Percentiles rank a stretch among this genome's conserved stretches.
Evolutionary conservation across 2,888 invertebrate genomes (phyloP).

Genomic region (Osmoderma eremita): DNA sequence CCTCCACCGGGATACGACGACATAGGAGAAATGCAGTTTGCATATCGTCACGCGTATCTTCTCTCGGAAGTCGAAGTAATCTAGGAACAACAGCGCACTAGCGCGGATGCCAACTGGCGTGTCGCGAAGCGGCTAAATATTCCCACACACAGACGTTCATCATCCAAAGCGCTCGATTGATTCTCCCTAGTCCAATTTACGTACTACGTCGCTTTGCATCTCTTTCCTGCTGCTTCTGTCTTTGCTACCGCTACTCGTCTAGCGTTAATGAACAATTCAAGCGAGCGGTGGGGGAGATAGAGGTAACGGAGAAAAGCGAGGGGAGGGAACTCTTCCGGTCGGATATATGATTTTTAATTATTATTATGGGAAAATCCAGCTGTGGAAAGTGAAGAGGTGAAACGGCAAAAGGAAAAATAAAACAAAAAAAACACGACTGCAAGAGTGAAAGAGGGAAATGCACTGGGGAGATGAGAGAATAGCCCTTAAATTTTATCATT

Average conservation of each 20-base stretch:
- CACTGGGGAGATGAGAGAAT: not conserved
- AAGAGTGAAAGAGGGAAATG: not conserved
- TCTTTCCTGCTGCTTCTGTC: not conserved
- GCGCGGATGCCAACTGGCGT: conserved; percentile 4
- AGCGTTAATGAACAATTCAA: conserved; percentile 35
- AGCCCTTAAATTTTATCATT: conserved; percentile 34
- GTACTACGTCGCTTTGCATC: not conserved
- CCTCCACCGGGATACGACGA: no score
- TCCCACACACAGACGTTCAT: conserved; percentile 30
- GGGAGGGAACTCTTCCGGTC: not conserved
- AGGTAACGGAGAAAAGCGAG: not conserved
- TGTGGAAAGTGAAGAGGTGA: conserved; percentile 6
- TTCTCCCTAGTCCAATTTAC: conserved; percentile 28
- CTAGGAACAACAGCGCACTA: not conserved
- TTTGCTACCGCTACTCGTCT: conserved; percentile 3
- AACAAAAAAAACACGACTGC: not conserved
- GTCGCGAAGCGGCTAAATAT: conserved; percentile 19
- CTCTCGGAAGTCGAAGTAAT: no score
- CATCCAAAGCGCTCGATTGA: conserved; percentile 33
- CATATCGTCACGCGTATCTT: not conserved
- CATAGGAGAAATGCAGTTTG: no score
- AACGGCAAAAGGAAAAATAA: not conserved
- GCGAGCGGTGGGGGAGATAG: not conserved
- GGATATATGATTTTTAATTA: conserved; percentile 31
- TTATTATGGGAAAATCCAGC: conserved; percentile 29